A percentile compares a stretch with the other conserved stretches of the same genome.
phyloP scores from a whole-genome alignment of 2,113 vertebrate species.

The Microcebus griseorufus region DNA sequence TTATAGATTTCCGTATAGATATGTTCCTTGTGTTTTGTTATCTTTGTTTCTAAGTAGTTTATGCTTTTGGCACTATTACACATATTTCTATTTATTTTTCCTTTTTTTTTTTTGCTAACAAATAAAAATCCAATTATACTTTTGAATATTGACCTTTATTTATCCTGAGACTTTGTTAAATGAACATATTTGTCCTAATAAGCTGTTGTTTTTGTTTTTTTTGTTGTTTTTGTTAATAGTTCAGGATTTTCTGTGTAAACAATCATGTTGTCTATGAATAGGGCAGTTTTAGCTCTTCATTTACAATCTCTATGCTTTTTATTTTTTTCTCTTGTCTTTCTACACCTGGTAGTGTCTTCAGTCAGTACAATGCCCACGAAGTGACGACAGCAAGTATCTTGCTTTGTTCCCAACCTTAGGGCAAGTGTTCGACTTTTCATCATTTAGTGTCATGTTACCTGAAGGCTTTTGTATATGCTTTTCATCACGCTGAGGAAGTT shows the following conservation, averaged over 20 bases:
- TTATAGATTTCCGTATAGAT: neutral
- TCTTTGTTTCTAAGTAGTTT: neutral
- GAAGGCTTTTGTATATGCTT: neutral
- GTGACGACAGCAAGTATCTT: neutral
- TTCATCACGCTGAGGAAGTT: neutral
- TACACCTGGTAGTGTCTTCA: neutral
- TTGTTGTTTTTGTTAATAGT: neutral
- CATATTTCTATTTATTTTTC: neutral
- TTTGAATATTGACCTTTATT: neutral
- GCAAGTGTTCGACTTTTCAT: neutral
- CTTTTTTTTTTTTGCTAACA: neutral
- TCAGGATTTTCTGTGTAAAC: neutral
- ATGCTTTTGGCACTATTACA: neutral
- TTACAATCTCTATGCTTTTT: neutral
- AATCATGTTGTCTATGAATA: neutral
- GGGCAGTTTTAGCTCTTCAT: neutral
- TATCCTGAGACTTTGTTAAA: neutral
- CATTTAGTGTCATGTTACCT: neutral
- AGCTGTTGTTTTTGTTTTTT: neutral
- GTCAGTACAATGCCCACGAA: rapidly evolving
- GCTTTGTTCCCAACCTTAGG: neutral
- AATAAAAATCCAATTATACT: neutral
- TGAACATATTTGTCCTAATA: neutral
- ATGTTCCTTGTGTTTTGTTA: neutral
- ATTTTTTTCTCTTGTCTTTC: neutral